Evolutionary conservation across 2,888 invertebrate species (phyloP), one percentile per base, ranked within the genome.

Genomic region (Ochropacha duplaris): DNA sequence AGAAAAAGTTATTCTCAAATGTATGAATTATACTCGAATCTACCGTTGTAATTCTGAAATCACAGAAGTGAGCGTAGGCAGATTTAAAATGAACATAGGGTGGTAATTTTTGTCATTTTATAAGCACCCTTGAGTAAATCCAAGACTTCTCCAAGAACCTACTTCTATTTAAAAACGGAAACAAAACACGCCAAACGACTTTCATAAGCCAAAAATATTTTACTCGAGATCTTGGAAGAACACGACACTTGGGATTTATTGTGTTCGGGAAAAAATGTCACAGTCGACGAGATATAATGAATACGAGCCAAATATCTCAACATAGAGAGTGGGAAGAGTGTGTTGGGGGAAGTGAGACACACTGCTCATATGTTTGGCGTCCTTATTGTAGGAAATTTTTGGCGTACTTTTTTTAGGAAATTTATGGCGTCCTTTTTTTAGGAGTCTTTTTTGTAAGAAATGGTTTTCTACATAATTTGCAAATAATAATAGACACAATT

Each of bases 231-330:
- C 19, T 56, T 22, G 34, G 67, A 72, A 71, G 74, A 79, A 72
- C 78, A 76, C 72, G 70, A 70, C 68, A 62, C 64, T 65, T 54
- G 54, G 63, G 66, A 61, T 61, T 66, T 72, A 67, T 76, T 66
- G 65, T 65, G 70, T 70, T 65, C 65, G 49, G 59, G 50, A 57
- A 65, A 68, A 74, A 71, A 60, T 50, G 63, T 65, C 64, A 60
- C 68, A 69, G 66, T 59, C 54, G 60, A 64, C 57, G 56, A 54
- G 64, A 62, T 58, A 72, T 79, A 77, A 79, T 76, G 76, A 77
- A 75, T 71, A 65, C 64, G 68, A 72, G 77, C 75, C 76, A 79
- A 79, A 75, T 76, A 68, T 74, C 66, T 76, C 68, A 68, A 72
- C 65, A 71, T 63, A 61, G 64, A 58, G 61, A 62, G 61, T 57